phyloP scores from a whole-genome alignment of 2,797 vertebrate species.

The Uromys caudimaculatus region DNA sequence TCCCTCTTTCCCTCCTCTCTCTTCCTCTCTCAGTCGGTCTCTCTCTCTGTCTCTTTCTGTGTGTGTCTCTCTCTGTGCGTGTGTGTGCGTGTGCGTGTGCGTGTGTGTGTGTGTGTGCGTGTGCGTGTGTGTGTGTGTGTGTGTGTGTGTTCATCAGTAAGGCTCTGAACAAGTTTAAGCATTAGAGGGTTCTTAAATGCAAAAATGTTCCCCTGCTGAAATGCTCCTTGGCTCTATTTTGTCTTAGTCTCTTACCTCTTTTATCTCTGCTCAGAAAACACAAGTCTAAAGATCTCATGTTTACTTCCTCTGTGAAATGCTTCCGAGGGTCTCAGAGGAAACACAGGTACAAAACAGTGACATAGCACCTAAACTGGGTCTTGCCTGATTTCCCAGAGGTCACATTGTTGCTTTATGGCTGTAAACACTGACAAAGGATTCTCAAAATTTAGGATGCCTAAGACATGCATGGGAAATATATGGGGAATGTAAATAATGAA shows the following conservation, averaged over 20 bases:
- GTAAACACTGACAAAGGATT: not conserved
- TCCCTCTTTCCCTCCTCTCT: rapidly evolving
- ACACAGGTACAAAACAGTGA: not conserved
- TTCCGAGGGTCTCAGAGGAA: not conserved
- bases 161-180: not conserved
- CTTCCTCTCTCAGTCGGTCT: too few relatives aligned
- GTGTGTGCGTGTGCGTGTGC: not conserved
- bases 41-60: not conserved
- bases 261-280: not conserved
- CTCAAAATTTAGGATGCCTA: not conserved
- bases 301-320: not conserved
- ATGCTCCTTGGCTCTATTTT: not conserved
- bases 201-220: not conserved
- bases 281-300: not conserved
- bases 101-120: not conserved
- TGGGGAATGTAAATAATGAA: not conserved
- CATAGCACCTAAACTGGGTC: not conserved
- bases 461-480: not conserved
- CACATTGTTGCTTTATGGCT: not conserved
- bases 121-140: not conserved
- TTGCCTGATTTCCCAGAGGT: not conserved
- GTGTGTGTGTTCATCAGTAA: not conserved
- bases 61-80: too few relatives aligned
- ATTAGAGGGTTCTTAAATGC: not conserved
- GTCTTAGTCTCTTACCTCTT: not conserved